These are phyloP conservation scores for Diplosoma virens DNA, from an alignment of 23 tunicate genomes.

Conservation along the genomic window DNA sequence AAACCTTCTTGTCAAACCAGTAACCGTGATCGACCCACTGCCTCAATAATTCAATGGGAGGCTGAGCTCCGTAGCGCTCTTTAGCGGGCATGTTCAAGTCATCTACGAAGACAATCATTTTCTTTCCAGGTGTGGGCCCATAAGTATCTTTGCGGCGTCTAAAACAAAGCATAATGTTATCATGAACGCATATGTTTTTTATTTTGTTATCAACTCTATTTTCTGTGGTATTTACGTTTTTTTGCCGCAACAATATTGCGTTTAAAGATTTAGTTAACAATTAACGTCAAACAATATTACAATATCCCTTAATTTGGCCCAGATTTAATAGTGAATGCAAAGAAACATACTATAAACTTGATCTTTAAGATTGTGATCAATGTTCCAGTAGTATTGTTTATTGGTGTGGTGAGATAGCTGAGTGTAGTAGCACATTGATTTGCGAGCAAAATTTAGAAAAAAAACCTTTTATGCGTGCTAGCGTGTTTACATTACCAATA, in stretches of 20 bases:
- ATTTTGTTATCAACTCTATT: neutral
- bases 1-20: constrained; percentile 86
- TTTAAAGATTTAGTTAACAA: too few species aligned
- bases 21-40: constrained; percentile 90
- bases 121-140: constrained; percentile 96
- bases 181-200: neutral
- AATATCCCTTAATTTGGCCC: too few species aligned
- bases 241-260: neutral
- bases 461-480: too few species aligned
- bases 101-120: constrained; percentile 94
- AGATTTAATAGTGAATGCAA: too few species aligned
- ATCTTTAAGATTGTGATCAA: too few species aligned
- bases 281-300: too few species aligned
- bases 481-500: too few species aligned
- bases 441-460: too few species aligned
- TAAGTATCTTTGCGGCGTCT: constrained; percentile 79
- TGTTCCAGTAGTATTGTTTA: too few species aligned
- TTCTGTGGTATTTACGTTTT: neutral
- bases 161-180: neutral
- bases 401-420: too few species aligned
- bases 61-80: constrained; percentile 93
- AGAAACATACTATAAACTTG: too few species aligned
- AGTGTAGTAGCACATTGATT: too few species aligned
- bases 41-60: constrained; percentile 76
- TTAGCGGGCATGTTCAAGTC: constrained; percentile 99